phyloP scores from a whole-genome alignment of 2,888 invertebrate species.

The Pterostichus madidus region DNA sequence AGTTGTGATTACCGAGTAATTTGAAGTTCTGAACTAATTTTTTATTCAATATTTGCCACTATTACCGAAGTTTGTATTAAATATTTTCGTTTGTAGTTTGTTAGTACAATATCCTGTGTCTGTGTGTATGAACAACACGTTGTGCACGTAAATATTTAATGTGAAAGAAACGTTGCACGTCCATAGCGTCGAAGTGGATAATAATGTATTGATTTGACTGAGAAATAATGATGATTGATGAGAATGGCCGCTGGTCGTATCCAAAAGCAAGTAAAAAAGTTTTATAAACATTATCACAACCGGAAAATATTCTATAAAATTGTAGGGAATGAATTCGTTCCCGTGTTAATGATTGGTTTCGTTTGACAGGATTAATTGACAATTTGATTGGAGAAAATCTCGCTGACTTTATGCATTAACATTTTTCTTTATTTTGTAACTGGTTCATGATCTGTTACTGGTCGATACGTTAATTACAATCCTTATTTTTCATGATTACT shows the following conservation, averaged over 20 bases:
- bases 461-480: too few relatives aligned
- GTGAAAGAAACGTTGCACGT: conserved; percentile 28
- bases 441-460: too few relatives aligned
- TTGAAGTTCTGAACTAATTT: too few relatives aligned
- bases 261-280: conserved; percentile 1
- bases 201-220: conserved; percentile 51
- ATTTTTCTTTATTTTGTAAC: too few relatives aligned
- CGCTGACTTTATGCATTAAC: too few relatives aligned
- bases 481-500: too few relatives aligned
- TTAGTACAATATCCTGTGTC: background rate
- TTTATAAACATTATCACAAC: conserved; percentile 8
- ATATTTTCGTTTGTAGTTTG: background rate
- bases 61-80: background rate
- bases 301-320: conserved; percentile 9
- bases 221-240: conserved; percentile 53
- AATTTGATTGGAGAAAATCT: too few relatives aligned
- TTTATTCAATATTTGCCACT: background rate
- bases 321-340: background rate
- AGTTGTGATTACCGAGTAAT: too few relatives aligned
- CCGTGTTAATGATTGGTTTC: background rate
- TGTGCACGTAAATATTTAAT: conserved; percentile 37
- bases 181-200: conserved; percentile 5
- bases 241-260: background rate
- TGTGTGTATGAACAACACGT: background rate
- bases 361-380: background rate